These are phyloP conservation scores for Copidosoma aretas DNA, from an alignment of 2,888 invertebrate genomes.

Conservation along the genomic window DNA sequence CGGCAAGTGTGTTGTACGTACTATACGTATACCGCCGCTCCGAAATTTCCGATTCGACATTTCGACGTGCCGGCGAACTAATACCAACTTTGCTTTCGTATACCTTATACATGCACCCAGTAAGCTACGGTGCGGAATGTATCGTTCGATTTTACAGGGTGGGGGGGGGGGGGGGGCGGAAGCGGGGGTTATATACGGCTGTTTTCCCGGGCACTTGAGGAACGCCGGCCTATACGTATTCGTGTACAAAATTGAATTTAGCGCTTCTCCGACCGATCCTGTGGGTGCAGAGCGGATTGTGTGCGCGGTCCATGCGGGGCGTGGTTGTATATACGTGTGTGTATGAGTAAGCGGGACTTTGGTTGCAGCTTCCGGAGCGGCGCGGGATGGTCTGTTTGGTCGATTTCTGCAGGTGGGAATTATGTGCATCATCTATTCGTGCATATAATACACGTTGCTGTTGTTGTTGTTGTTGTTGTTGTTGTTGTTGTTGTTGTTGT, in stretches of 20 bases:
- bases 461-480: too few relatives aligned
- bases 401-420: too few relatives aligned
- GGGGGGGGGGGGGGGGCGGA: background rate
- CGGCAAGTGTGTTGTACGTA: background rate
- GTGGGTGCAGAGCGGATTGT: too few relatives aligned
- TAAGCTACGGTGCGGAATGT: background rate
- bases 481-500: too few relatives aligned
- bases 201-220: background rate
- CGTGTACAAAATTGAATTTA: background rate
- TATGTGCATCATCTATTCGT: too few relatives aligned
- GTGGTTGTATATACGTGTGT: too few relatives aligned
- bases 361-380: too few relatives aligned
- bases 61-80: background rate
- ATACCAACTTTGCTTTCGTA: background rate
- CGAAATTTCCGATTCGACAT: conserved; percentile 23
- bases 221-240: background rate
- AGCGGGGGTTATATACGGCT: background rate
- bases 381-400: too few relatives aligned
- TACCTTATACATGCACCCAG: background rate
- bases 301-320: too few relatives aligned
- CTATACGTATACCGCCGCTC: background rate
- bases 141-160: conserved; percentile 1
- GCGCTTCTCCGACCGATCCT: background rate
- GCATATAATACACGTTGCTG: too few relatives aligned
- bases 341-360: too few relatives aligned